Base-by-base conservation (phyloP, 23 tunicate genomes). In the Phallusia fumigata region DNA sequence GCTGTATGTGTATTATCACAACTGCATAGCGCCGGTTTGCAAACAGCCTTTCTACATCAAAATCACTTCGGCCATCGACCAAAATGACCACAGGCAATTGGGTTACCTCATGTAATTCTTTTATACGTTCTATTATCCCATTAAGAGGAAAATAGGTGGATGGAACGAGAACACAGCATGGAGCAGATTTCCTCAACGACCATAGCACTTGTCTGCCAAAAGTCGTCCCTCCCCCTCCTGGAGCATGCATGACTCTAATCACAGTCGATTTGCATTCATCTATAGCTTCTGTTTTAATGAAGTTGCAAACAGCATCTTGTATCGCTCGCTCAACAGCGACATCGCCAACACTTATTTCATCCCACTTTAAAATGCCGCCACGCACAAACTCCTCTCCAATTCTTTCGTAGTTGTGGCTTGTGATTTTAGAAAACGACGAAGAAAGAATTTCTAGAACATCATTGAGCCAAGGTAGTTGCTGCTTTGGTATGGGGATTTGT, bases 161-260 rank as follows among this genome's bases (percentile, higher is more conserved):
- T 40, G 28, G 88, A 65, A 18, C 72, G 2, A 28, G 35, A 0
- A 79, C 85, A 10, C 85, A 74, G 73, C 93, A 89, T 31, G 93
- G 93, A 0, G 82, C 85, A 52, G 80, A 35, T n/a, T 72, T 52
- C 65, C 76, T 80, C 24, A 89, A 58, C 3, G 84, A 79, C 93
- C 93, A 89, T 64, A 89, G 30, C 3, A 89, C 64, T 36, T 87
- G 85, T 80, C 93, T 32, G 26, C 88, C 84, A 80, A 89, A 84
- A 0, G 93, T 89, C 0, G 93, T 89, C 0, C 93, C 93, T 13
- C 93, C 93, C 72, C 93, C 88, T 10, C 93, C 93, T 0, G 93
- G 93, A 8, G 88, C 52, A 32, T 89, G 93, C 21, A 74, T 47
- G 74, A 89, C 80, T 21, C 65, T 52, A 0, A 84, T n/a, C 35